Evolutionary conservation across 92 coral and sea anemone species (phyloP), one percentile per base, ranked within the genome.

Genomic region (Siderastrea radians): DNA sequence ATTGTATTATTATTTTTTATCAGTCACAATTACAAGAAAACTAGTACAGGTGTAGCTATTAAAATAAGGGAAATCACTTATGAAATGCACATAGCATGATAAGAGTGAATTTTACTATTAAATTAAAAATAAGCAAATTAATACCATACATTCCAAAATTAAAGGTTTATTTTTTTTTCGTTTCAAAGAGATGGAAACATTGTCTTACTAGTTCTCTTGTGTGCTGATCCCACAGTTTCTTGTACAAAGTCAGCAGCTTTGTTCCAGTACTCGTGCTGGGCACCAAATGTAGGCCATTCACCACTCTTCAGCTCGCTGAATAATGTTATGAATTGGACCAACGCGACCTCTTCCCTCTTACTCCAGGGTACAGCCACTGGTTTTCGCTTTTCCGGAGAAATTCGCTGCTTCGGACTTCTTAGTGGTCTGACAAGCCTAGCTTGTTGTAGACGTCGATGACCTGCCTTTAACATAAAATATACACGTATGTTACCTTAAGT

Each of bases 311-410:
- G 17, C n/a, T 69, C 53, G 3, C 53, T 5, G 17, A 69, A 69
- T 13, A 55, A 13, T 55, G 60, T 13, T 7, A 69, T 69, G 74
- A 69, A 69, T 13, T 69, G 74, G 7, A 69, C 74, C 74, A 69
- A 47, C 3, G 52, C 52, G 3, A 47, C 10, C 74, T 44, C 74
- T 69, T 69, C 74, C 15, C n/a, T 11, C n/a, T 46, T 46, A 11
- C 52, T 13, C 74, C 74, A 69, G 5, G 52, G 6, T 3, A 69
- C 74, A 5, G 74, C 74, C 2, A 69, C 74, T 69, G 60, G 7
- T 13, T 67, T 43, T 26, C 38, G 38, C 38, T 43, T 67, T 46
- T 4, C 17, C 2, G 74, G 74, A 1, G 53, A 69, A 69, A 69
- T 47, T 13, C 2, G 10, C 17, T 69, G 74, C 52, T 69, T 69